These are phyloP conservation scores for Argya squamiceps DNA, from an alignment of 2,797 vertebrate genomes.

Conservation along the genomic window DNA sequence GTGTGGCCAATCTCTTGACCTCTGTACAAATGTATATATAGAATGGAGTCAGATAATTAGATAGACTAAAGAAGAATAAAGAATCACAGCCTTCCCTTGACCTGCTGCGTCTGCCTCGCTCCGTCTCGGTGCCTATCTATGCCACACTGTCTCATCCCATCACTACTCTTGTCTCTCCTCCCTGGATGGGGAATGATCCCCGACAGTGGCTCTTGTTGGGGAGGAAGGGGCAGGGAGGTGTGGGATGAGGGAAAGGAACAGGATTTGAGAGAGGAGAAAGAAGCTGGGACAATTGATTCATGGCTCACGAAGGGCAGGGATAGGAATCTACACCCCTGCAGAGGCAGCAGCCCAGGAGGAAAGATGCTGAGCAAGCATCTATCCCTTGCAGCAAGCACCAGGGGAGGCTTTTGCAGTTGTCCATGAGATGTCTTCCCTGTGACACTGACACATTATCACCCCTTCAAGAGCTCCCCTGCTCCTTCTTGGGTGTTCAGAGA, in stretches of 20 bases:
- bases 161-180: neutral
- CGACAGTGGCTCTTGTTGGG: neutral
- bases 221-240: neutral
- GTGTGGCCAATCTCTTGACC: too few species aligned
- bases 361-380: neutral
- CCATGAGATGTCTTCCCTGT: accelerated
- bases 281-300: neutral
- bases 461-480: neutral
- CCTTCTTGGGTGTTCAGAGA: neutral
- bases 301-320: neutral
- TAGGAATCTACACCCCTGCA: neutral
- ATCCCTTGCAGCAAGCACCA: neutral
- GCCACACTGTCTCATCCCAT: neutral
- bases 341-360: neutral
- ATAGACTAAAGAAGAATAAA: too few species aligned
- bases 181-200: neutral
- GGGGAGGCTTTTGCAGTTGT: neutral
- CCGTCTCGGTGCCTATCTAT: too few species aligned
- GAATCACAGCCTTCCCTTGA: too few species aligned
- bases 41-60: too few species aligned
- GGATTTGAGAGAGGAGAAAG: neutral
- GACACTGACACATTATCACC: neutral
- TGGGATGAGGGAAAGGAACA: neutral
- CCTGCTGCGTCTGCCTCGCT: too few species aligned
- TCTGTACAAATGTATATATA: too few species aligned